These are phyloP conservation scores for Todiramphus chloris DNA, from an alignment of 2,113 vertebrate genomes.

Conservation along the genomic window DNA sequence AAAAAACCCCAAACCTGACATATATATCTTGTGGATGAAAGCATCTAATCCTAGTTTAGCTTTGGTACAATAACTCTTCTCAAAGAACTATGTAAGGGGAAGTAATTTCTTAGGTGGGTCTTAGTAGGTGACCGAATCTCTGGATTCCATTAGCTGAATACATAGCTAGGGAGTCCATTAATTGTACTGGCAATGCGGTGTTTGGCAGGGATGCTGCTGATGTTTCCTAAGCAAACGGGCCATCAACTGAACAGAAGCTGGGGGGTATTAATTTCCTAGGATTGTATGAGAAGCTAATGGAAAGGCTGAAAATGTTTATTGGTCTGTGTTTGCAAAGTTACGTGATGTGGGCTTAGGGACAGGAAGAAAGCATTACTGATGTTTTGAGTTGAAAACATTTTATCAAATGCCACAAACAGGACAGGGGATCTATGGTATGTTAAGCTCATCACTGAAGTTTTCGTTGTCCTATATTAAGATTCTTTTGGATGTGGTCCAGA, in stretches of 20 bases:
- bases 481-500: neutral
- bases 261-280: neutral
- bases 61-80: conserved; percentile 4
- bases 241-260: neutral
- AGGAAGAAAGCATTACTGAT: neutral
- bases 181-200: neutral
- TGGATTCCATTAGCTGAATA: neutral
- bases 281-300: neutral
- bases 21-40: neutral
- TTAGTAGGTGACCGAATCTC: neutral
- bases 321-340: neutral
- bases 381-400: neutral
- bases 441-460: neutral
- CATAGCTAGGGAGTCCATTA: neutral
- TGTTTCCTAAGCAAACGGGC: neutral
- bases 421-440: fast-evolving
- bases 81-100: neutral
- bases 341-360: neutral
- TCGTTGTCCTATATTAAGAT: fast-evolving
- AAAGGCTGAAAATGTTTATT: neutral
- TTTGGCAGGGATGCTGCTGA: neutral
- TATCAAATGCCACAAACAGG: neutral
- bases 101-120: neutral
- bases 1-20: neutral
- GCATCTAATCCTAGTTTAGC: neutral